Evolutionary conservation across 1,140 invertebrate genomes (phyloP).

Genomic region (Episyrphus balteatus): DNA sequence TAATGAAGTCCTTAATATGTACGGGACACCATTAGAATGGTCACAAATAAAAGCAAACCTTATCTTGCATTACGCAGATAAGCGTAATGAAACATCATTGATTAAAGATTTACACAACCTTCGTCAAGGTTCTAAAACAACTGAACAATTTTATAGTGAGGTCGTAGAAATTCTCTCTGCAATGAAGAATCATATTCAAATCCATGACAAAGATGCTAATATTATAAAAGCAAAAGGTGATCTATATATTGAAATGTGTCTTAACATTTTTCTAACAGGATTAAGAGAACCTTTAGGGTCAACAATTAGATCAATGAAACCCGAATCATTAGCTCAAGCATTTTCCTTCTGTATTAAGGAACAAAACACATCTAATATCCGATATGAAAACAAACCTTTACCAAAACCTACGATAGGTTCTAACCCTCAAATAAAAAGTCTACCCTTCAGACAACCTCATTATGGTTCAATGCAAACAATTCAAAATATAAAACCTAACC

Average conservation of each 20-base stretch:
- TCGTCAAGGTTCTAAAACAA: not conserved
- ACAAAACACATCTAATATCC: not conserved
- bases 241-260: constrained; percentile 1
- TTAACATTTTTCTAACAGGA: constrained; percentile 1
- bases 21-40: constrained; percentile 1
- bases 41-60: constrained; percentile 2
- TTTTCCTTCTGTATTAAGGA: not conserved
- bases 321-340: not conserved
- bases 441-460: too few relatives aligned
- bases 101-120: not conserved
- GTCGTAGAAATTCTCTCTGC: constrained; percentile 3
- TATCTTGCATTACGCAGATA: constrained; percentile 1
- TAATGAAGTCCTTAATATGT: constrained; percentile 3
- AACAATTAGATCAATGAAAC: constrained; percentile 1
- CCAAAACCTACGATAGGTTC: too few relatives aligned
- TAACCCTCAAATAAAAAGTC: too few relatives aligned
- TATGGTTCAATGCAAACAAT: too few relatives aligned
- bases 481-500: too few relatives aligned
- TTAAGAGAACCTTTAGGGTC: constrained; percentile 3
- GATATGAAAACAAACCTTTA: not conserved
- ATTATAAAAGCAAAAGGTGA: not conserved
- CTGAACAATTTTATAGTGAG: constrained; percentile 4
- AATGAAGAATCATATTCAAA: not conserved
- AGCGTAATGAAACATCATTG: not conserved
- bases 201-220: not conserved